Evolutionary conservation across 1,140 invertebrate genomes (phyloP), one percentile per base, ranked within the genome.

Genomic region (Dufourea novaeangliae): DNA sequence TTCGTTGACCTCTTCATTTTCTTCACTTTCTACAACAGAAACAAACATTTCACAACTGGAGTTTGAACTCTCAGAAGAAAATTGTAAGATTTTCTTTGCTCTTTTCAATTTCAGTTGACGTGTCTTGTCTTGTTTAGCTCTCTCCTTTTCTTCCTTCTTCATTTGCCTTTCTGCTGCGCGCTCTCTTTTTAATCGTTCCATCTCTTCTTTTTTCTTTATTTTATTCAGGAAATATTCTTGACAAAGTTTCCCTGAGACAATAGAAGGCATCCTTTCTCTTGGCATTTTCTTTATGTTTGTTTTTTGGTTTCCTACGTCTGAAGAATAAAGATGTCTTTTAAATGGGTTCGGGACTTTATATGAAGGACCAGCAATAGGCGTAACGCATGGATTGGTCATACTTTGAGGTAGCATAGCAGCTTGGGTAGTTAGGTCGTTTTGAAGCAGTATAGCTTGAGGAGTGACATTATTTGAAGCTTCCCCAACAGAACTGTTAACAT

Each of bases 121-220:
- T 22, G 12, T 22, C 17, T 11, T 61, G 32, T 61, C 6, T 37
- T 37, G 1, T 61, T 61, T 61, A 37, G 57, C n/a, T n/a, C n/a
- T n/a, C n/a, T n/a, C n/a, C n/a, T n/a, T n/a, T n/a, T n/a, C n/a
- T n/a, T n/a, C n/a, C n/a, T n/a, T n/a, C n/a, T n/a, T n/a, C n/a
- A n/a, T n/a, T n/a, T n/a, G n/a, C n/a, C n/a, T n/a, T n/a, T n/a
- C n/a, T 61, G 17, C 29, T 61, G 32, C 32, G 34, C 32, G 57
- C 57, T 61, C n/a, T 61, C 17, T 20, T 39, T 61, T 61, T 61
- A 61, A 61, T 37, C 57, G 32, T 37, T 61, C 32, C 20, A 61
- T 37, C 57, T 61, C 57, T 61, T 61, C 34, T 61, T 61, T 61
- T 37, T 22, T 61, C 32, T 61, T 61, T 61, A 61, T 61, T 39